A percentile compares a stretch with the other conserved stretches of the same genome.
Evolutionary conservation across 2,113 vertebrate species (phyloP).

Genomic region (Crypturellus undulatus): DNA sequence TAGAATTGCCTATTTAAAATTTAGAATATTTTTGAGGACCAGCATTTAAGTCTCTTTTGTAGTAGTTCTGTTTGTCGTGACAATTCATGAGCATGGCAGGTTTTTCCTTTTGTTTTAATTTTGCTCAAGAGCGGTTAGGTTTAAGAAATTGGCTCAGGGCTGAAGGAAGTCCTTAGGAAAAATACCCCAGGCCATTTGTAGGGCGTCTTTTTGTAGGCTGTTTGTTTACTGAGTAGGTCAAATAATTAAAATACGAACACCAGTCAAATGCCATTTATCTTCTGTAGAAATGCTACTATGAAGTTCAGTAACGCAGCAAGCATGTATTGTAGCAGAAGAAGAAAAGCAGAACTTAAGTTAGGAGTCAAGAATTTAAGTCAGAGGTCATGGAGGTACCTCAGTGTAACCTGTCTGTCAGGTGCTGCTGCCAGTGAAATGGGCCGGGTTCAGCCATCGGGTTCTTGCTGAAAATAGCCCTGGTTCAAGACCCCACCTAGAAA

Average conservation of each 20-base stretch:
- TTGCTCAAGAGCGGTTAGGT: not conserved
- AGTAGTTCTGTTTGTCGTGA: not conserved
- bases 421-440: not conserved
- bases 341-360: not conserved
- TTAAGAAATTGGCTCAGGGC: not conserved
- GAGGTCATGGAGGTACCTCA: not conserved
- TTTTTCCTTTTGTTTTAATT: not conserved
- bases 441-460: accelerated
- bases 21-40: not conserved
- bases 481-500: not conserved
- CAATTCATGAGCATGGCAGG: not conserved
- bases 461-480: constrained; percentile 32
- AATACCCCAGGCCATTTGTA: not conserved
- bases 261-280: not conserved
- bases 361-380: not conserved
- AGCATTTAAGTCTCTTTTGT: not conserved
- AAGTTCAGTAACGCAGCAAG: not conserved
- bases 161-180: not conserved
- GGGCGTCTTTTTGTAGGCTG: not conserved
- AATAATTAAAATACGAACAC: not conserved
- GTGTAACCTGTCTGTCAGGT: not conserved
- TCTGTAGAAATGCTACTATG: not conserved
- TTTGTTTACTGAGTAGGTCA: not conserved
- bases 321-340: not conserved
- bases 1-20: not conserved